These are phyloP conservation scores for Clamator glandarius DNA, from an alignment of 2,797 vertebrate genomes.

Conservation along the genomic window DNA sequence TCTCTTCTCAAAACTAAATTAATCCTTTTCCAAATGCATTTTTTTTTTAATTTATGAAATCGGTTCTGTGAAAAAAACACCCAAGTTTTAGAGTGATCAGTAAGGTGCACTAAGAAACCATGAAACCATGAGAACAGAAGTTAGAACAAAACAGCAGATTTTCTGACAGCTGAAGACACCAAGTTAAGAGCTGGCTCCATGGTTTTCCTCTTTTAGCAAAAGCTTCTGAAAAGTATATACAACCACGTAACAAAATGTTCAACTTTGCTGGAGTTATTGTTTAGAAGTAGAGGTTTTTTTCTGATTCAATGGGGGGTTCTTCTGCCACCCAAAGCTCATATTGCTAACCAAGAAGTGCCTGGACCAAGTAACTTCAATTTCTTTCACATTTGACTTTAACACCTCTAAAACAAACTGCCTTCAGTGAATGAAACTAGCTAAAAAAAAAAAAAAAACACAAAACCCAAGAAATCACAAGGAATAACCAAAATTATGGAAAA, in stretches of 20 bases:
- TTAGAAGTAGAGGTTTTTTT: accelerated
- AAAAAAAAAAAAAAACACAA: background rate
- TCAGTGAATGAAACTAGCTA: background rate
- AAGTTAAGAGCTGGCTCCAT: background rate
- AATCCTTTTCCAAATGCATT: background rate
- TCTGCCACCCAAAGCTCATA: background rate
- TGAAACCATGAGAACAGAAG: background rate
- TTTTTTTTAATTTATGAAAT: background rate
- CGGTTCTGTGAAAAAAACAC: background rate
- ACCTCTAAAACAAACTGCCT: background rate
- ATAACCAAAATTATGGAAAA: background rate
- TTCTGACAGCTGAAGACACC: background rate
- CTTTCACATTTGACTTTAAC: background rate
- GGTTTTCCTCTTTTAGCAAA: background rate
- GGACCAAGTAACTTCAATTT: background rate
- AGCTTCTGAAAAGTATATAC: background rate
- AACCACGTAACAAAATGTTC: background rate
- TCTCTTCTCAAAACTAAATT: background rate
- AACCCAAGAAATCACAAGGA: background rate
- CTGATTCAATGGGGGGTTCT: background rate
- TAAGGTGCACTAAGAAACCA: background rate
- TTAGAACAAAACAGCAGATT: background rate
- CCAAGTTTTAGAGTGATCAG: background rate
- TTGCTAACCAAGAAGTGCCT: background rate
- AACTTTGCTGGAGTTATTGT: background rate